Base-by-base conservation (phyloP, 2,888 invertebrate species). In the Cryptocheilus praepositus region DNA sequence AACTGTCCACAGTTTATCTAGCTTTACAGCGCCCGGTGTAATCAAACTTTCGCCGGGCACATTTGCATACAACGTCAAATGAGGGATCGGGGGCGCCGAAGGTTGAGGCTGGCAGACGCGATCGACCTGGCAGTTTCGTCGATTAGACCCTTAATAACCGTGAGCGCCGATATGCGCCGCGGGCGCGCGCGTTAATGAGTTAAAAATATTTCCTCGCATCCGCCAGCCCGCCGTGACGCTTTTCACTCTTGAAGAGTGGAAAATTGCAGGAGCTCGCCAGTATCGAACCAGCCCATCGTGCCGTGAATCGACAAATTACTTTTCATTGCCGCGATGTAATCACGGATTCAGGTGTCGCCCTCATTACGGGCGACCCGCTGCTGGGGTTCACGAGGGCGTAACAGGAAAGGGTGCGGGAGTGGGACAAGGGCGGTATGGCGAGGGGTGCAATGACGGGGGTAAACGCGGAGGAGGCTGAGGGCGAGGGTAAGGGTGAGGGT, bases 241-340 rank as follows among this genome's bases (percentile, higher is more conserved):
- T 79, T 79, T 79, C 77, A 75, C 56, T 69, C 61, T 70, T 77
- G 73, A 77, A 75, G 75, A 79, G 72, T 77, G 67, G 70, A 70
- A 79, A 79, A 79, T 79, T 79, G 77, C 75, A 59, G 69, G 67
- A 64, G 56, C 67, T 67, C 65, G 25, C 16, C 11, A 11, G 36
- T 79, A 79, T 79, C 79, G 79, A 79, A 79, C 67, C 69, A 72
- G 71, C 71, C 80, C 77, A 76, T 79, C 80, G 77, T 76, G 76
- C 79, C 72, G 74, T 74, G 80, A 80, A 80, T 80, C 74, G 80
- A 80, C 79, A 82, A 80, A 81, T 80, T 75, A 72, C 80, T 81
- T 81, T 83, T 81, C 77, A 83, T 74, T 79, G 78, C 76, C 73
- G 77, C 77, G 73, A 83, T 80, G 80, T 82, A 84, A 83, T 84